phyloP scores from a whole-genome alignment of 2,797 vertebrate genomes.

The Cryptoprocta ferox region DNA sequence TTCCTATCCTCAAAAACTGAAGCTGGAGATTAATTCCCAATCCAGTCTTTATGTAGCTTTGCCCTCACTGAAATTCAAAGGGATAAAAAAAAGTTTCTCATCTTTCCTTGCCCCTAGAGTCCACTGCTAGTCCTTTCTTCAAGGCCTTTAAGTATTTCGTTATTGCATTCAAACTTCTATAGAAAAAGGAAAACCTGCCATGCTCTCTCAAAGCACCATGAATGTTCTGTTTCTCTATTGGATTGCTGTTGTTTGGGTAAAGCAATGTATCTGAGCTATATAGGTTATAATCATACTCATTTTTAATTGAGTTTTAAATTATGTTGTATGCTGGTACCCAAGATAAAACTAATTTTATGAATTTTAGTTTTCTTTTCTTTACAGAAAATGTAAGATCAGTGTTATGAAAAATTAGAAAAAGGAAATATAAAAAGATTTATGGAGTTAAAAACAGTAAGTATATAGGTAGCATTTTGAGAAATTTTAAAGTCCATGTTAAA shows the following conservation, averaged over 20 bases:
- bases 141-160: not conserved
- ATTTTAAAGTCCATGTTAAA: not conserved
- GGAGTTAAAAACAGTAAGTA: slow-evolving; percentile 47
- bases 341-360: not conserved
- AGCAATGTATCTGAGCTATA: not conserved
- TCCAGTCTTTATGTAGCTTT: not conserved
- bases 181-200: not conserved
- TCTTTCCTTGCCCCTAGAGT: not conserved
- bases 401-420: not conserved
- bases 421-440: not conserved
- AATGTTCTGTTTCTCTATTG: not conserved
- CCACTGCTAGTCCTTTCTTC: not conserved
- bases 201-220: not conserved
- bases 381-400: not conserved
- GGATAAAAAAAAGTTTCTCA: not conserved
- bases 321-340: not conserved
- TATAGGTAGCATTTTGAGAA: slow-evolving; percentile 27
- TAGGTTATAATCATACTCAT: not conserved
- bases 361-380: not conserved
- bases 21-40: not conserved
- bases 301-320: not conserved
- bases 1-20: not conserved
- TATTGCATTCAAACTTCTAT: not conserved
- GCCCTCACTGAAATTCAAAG: not conserved
- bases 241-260: not conserved